These are phyloP conservation scores for Nixonia krombeini DNA, from an alignment of 1,140 invertebrate genomes.

Conservation along the genomic window DNA sequence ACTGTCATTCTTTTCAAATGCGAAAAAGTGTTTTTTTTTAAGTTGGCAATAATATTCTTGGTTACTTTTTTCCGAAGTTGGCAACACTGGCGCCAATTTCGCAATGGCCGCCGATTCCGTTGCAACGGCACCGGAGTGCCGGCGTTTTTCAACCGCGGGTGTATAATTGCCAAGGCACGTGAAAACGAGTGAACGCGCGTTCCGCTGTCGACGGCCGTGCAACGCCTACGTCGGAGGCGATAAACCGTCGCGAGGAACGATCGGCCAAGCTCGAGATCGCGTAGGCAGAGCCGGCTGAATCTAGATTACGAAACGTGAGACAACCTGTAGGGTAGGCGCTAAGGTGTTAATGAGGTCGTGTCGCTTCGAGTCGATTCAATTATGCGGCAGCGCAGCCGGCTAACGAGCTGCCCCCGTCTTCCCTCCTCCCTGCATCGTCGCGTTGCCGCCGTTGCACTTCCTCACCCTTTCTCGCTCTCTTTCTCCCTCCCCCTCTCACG, in stretches of 20 bases:
- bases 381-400: constrained; percentile 64
- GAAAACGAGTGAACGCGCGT: constrained; percentile 7
- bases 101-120: no score
- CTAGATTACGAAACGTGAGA: constrained; percentile 65
- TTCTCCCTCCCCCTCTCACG: constrained; percentile 15
- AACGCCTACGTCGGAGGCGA: constrained; percentile 26
- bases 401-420: constrained; percentile 66
- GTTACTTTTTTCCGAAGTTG: no score
- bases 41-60: no score
- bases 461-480: constrained; percentile 14
- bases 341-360: constrained; percentile 73
- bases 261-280: constrained; percentile 19
- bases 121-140: background rate
- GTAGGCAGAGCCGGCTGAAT: constrained; percentile 35
- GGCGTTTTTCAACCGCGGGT: background rate
- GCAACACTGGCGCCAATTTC: no score
- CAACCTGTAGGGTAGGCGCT: constrained; percentile 69
- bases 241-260: constrained; percentile 26
- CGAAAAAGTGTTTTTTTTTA: no score
- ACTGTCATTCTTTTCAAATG: no score
- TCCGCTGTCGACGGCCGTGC: constrained; percentile 4
- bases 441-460: constrained; percentile 9
- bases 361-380: constrained; percentile 71
- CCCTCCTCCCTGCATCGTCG: constrained; percentile 34
- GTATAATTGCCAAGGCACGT: constrained; percentile 9